These are phyloP conservation scores for Acromyrmex heyeri DNA, from an alignment of 1,140 invertebrate genomes.

Conservation along the genomic window DNA sequence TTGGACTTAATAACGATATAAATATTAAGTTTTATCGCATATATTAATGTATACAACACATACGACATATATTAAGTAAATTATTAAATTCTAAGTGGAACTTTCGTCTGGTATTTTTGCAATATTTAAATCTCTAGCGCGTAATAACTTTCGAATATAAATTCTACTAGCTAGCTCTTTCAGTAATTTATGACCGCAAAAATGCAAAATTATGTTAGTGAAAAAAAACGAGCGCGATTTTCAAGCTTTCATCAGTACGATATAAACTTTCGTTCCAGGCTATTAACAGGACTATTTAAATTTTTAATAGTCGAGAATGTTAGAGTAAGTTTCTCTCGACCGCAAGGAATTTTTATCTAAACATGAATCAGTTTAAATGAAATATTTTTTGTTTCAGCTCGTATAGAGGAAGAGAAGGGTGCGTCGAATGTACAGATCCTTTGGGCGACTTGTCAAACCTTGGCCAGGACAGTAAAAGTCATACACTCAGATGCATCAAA, in stretches of 20 bases:
- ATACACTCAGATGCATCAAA: slow-evolving; percentile 87
- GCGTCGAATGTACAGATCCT: slow-evolving; percentile 94
- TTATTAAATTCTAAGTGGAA: not conserved
- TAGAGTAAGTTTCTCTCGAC: not conserved
- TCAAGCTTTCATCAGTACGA: not conserved
- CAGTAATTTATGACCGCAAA: slow-evolving; percentile 29
- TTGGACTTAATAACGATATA: not conserved
- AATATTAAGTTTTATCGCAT: not conserved
- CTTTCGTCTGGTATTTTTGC: not conserved
- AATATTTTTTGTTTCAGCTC: slow-evolving; percentile 87
- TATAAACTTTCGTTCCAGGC: not conserved
- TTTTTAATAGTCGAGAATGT: slow-evolving; percentile 10
- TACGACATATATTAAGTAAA: not conserved
- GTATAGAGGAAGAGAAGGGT: slow-evolving; percentile 92
- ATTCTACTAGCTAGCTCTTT: slow-evolving; percentile 21
- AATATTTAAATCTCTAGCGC: not conserved
- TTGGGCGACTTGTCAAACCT: slow-evolving; percentile 96
- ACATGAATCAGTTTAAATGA: not conserved
- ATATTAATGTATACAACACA: not conserved
- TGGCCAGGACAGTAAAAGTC: slow-evolving; percentile 92
- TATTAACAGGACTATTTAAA: slow-evolving; percentile 43
- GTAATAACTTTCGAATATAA: slow-evolving; percentile 15
- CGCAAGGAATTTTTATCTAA: not conserved
- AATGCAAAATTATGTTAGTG: slow-evolving; percentile 52
- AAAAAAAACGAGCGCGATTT: slow-evolving; percentile 12